A percentile compares a stretch with the other conserved stretches of the same genome.
phyloP scores from a whole-genome alignment of 1,140 invertebrate species.

The Lanistes nyassanus region DNA sequence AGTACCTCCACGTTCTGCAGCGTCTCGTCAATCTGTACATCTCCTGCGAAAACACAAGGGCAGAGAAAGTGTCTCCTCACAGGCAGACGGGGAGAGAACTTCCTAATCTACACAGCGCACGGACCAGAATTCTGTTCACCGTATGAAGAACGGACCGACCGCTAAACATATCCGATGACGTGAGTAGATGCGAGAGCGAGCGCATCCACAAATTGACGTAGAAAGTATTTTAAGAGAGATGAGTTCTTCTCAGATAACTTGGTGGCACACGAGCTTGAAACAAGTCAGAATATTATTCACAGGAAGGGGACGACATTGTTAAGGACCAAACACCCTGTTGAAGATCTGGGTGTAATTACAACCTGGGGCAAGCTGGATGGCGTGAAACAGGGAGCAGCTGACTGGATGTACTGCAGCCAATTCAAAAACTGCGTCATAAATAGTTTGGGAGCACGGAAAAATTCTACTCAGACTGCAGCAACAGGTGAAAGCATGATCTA shows the following conservation, averaged over 20 bases:
- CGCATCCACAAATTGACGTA: no score
- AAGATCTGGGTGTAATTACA: not conserved
- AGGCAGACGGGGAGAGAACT: not conserved
- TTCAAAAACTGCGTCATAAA: not conserved
- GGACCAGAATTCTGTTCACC: not conserved
- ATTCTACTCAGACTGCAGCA: not conserved
- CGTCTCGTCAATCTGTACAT: conserved; percentile 35
- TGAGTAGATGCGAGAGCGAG: no score
- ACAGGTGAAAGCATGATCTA: no score
- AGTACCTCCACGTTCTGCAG: conserved; percentile 35
- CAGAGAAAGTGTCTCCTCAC: not conserved
- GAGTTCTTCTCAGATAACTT: not conserved
- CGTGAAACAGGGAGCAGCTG: not conserved
- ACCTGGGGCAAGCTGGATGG: not conserved
- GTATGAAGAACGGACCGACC: no score
- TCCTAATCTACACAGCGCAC: not conserved
- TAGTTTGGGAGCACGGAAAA: not conserved
- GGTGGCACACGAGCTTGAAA: not conserved
- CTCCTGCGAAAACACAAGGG: conserved; percentile 14
- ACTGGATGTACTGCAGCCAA: no score
- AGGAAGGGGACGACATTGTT: no score
- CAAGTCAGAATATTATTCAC: no score
- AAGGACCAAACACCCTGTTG: no score
- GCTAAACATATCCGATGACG: no score
- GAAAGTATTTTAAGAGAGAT: no score